Conservation (phyloP, 2,797 vertebrate species). For the Eurystomus glaucurus region DNA sequence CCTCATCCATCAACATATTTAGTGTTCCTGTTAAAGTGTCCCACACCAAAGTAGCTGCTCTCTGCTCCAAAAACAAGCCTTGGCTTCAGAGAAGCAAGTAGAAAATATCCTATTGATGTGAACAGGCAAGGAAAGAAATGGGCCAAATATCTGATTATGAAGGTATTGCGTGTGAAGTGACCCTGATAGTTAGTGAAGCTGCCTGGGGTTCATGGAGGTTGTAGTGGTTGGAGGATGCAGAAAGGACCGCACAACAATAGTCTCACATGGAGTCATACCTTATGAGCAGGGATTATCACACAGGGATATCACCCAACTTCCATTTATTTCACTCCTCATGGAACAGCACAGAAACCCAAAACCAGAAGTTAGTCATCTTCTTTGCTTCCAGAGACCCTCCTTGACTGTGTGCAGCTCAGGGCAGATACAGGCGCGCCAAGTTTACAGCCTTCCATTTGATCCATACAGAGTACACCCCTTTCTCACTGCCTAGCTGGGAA, state of each 20-base stretch:
- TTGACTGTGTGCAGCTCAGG: not conserved
- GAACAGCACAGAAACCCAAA: not conserved
- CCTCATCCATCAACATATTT: not conserved
- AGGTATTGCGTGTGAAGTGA: not conserved
- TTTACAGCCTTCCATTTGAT: not conserved
- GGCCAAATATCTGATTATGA: not conserved
- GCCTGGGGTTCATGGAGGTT: not conserved
- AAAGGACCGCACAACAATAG: not conserved
- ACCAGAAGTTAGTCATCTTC: not conserved
- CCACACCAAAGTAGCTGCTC: not conserved
- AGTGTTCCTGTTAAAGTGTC: not conserved
- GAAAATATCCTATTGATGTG: not conserved
- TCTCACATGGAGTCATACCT: not conserved
- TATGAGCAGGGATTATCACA: not conserved
- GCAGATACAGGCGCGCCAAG: not conserved
- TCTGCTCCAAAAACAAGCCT: not conserved
- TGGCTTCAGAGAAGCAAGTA: not conserved
- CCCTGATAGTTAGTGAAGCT: not conserved
- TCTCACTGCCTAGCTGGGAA: not conserved
- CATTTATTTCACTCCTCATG: not conserved
- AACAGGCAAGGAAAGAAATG: not conserved
- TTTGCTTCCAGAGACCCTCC: not conserved
- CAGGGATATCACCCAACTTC: not conserved
- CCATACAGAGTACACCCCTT: rapidly evolving
- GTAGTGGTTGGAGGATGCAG: not conserved